Conservation (phyloP, 2,888 invertebrate species). For the Ochropleura leucogaster region DNA sequence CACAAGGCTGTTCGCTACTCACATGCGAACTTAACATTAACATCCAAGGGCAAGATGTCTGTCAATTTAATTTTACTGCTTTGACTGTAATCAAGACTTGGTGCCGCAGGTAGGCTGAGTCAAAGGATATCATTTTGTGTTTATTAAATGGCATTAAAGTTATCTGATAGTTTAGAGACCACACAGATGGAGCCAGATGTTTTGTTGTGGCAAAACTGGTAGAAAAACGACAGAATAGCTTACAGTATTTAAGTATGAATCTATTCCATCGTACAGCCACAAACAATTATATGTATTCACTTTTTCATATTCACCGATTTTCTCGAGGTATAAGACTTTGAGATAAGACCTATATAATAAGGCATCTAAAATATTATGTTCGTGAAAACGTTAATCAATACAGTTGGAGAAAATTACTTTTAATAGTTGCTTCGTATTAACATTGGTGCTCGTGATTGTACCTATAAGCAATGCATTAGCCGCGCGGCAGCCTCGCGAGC, state of each 20-base stretch:
- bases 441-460: no score
- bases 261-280: background rate
- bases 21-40: constrained; percentile 71
- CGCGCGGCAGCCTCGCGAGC: no score
- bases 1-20: constrained; percentile 69
- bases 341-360: no score
- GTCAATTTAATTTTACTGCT: constrained; percentile 53
- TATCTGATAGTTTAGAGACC: constrained; percentile 31
- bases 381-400: no score
- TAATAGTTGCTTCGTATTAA: no score
- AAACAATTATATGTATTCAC: no score
- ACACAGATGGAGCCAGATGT: constrained; percentile 33
- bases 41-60: constrained; percentile 46
- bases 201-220: constrained; percentile 5
- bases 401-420: no score
- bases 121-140: constrained; percentile 42
- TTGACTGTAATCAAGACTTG: constrained; percentile 50
- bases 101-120: constrained; percentile 27
- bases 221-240: constrained; percentile 11
- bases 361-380: no score
- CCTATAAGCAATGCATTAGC: background rate
- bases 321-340: no score
- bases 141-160: constrained; percentile 40
- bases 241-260: constrained; percentile 30
- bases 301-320: no score